Evolutionary conservation across 1,140 invertebrate genomes (phyloP), one percentile per base, ranked within the genome.

Genomic region (Conus ventricosus): DNA sequence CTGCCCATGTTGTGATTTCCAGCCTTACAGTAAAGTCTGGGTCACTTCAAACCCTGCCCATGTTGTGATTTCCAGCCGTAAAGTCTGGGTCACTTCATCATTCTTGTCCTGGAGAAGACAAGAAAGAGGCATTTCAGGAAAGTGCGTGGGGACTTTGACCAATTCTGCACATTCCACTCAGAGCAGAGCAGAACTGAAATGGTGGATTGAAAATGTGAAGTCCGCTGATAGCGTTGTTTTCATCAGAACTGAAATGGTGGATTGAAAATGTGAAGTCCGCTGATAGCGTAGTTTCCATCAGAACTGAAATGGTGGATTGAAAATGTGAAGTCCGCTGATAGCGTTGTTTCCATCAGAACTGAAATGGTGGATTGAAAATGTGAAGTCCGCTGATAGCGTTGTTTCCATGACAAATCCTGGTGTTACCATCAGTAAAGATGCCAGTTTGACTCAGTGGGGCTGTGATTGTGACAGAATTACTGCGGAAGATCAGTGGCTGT

Each of bases 401-500:
- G n/a, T 71, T 5, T n/a, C 23, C 76, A 23, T 15, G 6, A n/a
- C 39, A 17, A 25, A 53, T 8, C 85, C 85, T 71, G 23, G 27
- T 5, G 67, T 71, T 8, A 51, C 53, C 6, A 39, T 86, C 53
- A 71, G 0, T 39, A 27, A 23, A 27, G 23, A 86, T 86, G 57
- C 67, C 39, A 75, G 85, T 51, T 23, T 71, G 17, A 71, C 2
- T 63, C 81, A 80, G 27, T 89, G 89, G 89, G 89, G 76, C 15
- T 86, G 75, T 25, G 85, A 53, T 6, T 75, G 57, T 39, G 57
- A 60, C 20, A 63, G 85, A 51, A 27, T 60, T 51, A n/a, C 39
- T 25, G 85, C 81, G 57, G 87, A 87, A 54, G 87, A 71, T 60
- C 80, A 75, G 27, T 90, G 89, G 89, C 54, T 53, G 10, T 13